These are phyloP conservation scores for Cephalopholis sonnerati DNA, from an alignment of 2,113 vertebrate species.

Conservation along the genomic window DNA sequence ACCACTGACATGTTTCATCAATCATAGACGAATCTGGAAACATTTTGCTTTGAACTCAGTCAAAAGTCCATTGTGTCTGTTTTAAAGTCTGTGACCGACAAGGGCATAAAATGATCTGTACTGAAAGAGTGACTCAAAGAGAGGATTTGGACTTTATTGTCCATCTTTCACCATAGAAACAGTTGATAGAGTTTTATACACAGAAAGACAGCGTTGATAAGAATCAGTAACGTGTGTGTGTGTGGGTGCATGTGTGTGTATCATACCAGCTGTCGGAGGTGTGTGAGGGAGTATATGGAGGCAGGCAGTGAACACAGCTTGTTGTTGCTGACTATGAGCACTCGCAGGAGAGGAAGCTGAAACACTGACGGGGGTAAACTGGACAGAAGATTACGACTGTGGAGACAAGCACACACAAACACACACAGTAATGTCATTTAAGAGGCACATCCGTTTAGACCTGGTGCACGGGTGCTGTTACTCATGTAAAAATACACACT, in stretches of 20 bases:
- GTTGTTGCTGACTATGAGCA: conserved; percentile 95
- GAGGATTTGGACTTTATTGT: background rate
- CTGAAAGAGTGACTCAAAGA: background rate
- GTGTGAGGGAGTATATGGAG: conserved; percentile 85
- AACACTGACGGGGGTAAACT: conserved; percentile 89
- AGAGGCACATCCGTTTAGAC: background rate
- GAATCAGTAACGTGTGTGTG: background rate
- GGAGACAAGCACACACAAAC: conserved; percentile 22
- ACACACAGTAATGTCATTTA: conserved; percentile 21
- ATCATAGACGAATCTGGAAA: background rate
- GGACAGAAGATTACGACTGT: conserved; percentile 92
- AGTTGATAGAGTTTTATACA: background rate
- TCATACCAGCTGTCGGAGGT: conserved; percentile 92
- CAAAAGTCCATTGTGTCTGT: background rate
- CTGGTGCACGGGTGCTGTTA: no score
- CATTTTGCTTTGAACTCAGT: background rate
- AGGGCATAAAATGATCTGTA: background rate
- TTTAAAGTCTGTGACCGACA: background rate
- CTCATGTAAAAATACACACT: no score
- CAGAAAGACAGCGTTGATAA: background rate
- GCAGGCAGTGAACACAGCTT: conserved; percentile 88
- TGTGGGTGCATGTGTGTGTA: conserved; percentile 8
- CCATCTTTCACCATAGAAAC: background rate
- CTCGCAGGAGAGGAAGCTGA: conserved; percentile 91
- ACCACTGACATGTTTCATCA: background rate